Base-by-base conservation (phyloP, 2,113 vertebrate species). In the Hippoglossus stenolepis region DNA sequence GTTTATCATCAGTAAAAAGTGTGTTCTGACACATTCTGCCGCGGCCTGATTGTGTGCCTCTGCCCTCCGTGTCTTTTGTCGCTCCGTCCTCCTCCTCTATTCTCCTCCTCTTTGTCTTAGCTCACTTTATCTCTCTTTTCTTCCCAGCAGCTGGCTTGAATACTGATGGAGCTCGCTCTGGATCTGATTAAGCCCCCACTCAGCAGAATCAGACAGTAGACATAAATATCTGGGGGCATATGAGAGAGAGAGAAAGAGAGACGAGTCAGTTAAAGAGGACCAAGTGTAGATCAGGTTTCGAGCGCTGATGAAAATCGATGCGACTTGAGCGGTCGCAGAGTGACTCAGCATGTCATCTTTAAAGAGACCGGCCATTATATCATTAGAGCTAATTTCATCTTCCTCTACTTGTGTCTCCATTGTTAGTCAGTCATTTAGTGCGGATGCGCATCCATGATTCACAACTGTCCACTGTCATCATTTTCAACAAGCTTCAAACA, bases 141-240 rank as follows among this genome's bases (percentile, higher is more conserved):
- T 85, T 79, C 65, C 24, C 26, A 82, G 89, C 84, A 84, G 88
- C 85, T 83, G 88, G 84, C 83, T 91, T 87, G 88, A 92, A 90
- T 90, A 82, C 86, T 85, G 89, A 93, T 91, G 85, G 77, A 75
- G 80, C 70, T 82, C 76, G 79, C 79, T 88, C 89, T 94, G 88
- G 85, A 85, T 93, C 89, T 93, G 87, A 94, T 93, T 92, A 93
- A 89, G 83, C 87, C 86, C 47, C 69, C 28, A 68, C 88, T 89
- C 83, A 65, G 84, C 85, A 83, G 90, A 93, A 93, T 92, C 90
- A 92, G 89, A 93, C 90, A 88, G 90, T 64, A 93, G 87, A 92
- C 90, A 86, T 92, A 90, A 91, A 93, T 90, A 94, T 93, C 92
- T 94, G 68, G 84, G 92, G 91, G 90, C 92, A 92, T 84, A 72